Evolutionary conservation across 1,140 invertebrate species (phyloP), one percentile per base, ranked within the genome.

Genomic region (Tetragonula clypearis): DNA sequence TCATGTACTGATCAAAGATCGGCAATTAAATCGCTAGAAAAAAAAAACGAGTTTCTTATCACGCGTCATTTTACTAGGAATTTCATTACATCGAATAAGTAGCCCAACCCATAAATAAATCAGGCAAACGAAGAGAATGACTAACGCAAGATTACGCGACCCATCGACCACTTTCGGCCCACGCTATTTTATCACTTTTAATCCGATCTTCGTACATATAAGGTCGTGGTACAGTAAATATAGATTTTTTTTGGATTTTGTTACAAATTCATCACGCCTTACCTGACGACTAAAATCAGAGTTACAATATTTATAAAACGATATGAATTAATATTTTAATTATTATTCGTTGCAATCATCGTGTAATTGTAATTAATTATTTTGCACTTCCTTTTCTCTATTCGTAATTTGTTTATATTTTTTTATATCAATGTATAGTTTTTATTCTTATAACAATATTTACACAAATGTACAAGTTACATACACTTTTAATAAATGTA

Each of bases 91-190:
- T 91, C 88, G 88, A 92, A 90, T 92, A 92, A 91, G 89, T 93
- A 91, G 92, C 91, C 90, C 92, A 92, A 92, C 91, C 92, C 92
- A 94, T 93, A 91, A 93, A 93, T 93, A 92, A 93, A 93, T 90
- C 88, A 87, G 82, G 86, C 87, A 88, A 89, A 92, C 87, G 90
- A 87, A 89, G 88, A 91, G 92, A 91, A 92, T 94, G 90, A 92
- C 92, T 93, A 92, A 93, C 87, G 88, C 90, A 79, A 91, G 92
- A 93, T 93, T 93, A 92, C 92, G 92, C 92, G 90, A 93, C 87
- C 90, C 88, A 92, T 92, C 90, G 91, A 88, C 83, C 88, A 92
- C 90, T 91, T 92, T 92, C 90, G 92, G 90, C 91, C 91, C 90
- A 92, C 92, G 90, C 90, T 88, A 86, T 90, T 92, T 92, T 91